phyloP scores from a whole-genome alignment of 1,140 invertebrate species.

The Cotesia typhae region DNA sequence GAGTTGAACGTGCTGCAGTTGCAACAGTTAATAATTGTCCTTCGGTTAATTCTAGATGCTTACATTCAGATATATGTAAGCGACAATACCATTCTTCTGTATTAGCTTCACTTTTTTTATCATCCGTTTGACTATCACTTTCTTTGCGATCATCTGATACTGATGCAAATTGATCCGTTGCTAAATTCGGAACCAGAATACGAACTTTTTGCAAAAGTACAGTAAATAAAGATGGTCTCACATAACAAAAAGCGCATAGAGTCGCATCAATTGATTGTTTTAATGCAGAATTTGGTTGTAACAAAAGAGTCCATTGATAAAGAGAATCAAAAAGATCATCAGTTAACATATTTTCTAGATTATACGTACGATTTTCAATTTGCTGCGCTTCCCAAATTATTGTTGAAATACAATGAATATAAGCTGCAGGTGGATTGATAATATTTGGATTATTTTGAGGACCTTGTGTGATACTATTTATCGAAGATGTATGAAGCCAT shows the following conservation, averaged over 20 bases:
- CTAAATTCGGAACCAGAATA: constrained; percentile 70
- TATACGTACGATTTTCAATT: constrained; percentile 68
- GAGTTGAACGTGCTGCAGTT: constrained; percentile 78
- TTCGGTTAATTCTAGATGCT: constrained; percentile 67
- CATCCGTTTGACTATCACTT: constrained; percentile 73
- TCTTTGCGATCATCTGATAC: constrained; percentile 72
- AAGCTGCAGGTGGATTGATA: constrained; percentile 65
- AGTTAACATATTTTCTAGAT: constrained; percentile 73
- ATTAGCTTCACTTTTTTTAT: constrained; percentile 71
- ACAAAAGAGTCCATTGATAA: constrained; percentile 78
- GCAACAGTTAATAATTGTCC: constrained; percentile 79
- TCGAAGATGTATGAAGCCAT: constrained; percentile 71
- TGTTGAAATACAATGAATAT: constrained; percentile 77
- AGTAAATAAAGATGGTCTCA: constrained; percentile 79
- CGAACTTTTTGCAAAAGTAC: constrained; percentile 78
- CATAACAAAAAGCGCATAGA: constrained; percentile 85
- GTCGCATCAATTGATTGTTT: constrained; percentile 83
- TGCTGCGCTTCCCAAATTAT: constrained; percentile 83
- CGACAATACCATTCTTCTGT: constrained; percentile 67
- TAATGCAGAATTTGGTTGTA: constrained; percentile 73
- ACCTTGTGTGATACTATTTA: constrained; percentile 50
- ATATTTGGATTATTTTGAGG: constrained; percentile 44
- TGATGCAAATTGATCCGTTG: constrained; percentile 65
- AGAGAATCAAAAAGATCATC: constrained; percentile 77
- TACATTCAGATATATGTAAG: constrained; percentile 53